A percentile compares a stretch with the other conserved stretches of the same genome.
phyloP scores from a whole-genome alignment of 2,888 invertebrate species.

The Cryptus viduatorius region DNA sequence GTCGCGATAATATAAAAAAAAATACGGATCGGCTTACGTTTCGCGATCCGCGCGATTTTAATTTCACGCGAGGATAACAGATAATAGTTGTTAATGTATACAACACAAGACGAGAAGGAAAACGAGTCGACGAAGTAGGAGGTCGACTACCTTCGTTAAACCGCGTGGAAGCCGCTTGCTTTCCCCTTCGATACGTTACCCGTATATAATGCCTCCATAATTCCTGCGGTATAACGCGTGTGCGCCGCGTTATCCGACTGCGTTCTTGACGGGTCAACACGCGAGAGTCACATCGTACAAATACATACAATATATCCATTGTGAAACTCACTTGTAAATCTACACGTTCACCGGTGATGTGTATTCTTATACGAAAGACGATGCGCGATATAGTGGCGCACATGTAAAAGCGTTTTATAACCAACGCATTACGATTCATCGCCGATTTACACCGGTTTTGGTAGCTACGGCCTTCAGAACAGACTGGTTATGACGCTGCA shows the following conservation, averaged over 20 bases:
- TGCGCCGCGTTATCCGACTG: slow-evolving; percentile 50
- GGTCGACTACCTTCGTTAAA: slow-evolving; percentile 63
- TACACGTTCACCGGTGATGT: background rate
- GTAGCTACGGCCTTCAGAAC: slow-evolving; percentile 20
- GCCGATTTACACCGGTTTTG: slow-evolving; percentile 32
- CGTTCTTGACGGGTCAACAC: slow-evolving; percentile 65
- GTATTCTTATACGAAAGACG: background rate
- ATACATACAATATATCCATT: slow-evolving; percentile 58
- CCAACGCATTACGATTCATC: slow-evolving; percentile 22
- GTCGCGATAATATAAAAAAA: background rate
- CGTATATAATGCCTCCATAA: slow-evolving; percentile 67
- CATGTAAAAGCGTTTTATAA: slow-evolving; percentile 38
- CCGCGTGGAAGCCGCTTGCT: slow-evolving; percentile 58
- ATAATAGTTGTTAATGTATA: background rate
- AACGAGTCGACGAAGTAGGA: slow-evolving; percentile 49
- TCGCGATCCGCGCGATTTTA: background rate
- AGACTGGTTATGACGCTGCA: background rate
- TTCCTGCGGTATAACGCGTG: slow-evolving; percentile 64
- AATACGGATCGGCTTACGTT: background rate
- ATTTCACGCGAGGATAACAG: background rate
- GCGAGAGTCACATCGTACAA: slow-evolving; percentile 38
- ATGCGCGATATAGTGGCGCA: background rate
- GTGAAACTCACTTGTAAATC: slow-evolving; percentile 58
- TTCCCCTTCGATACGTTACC: slow-evolving; percentile 70
- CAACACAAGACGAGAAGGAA: slow-evolving; percentile 38